Evolutionary conservation across 2,888 invertebrate species (phyloP).

Genomic region (Netelia fuscicornis): DNA sequence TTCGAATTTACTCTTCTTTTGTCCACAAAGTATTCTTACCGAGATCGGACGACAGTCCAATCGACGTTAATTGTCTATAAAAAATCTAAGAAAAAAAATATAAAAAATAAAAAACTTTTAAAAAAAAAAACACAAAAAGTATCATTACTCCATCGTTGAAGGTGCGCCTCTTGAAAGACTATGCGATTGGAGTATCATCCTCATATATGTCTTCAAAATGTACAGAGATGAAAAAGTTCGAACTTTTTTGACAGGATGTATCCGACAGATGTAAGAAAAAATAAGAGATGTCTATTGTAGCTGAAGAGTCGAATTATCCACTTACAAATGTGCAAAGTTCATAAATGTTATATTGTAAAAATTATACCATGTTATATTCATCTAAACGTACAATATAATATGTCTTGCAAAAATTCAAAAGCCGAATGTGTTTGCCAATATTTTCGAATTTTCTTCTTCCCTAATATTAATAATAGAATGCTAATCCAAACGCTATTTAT

Average conservation of each 20-base stretch:
- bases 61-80: conserved; percentile 11
- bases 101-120: conserved; percentile 6
- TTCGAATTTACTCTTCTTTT: conserved; percentile 47
- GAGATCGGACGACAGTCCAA: conserved; percentile 9
- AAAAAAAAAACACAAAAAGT: conserved; percentile 6
- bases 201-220: conserved; percentile 37
- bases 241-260: conserved; percentile 60
- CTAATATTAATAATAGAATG: too few relatives aligned
- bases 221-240: conserved; percentile 36
- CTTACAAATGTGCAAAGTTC: conserved; percentile 77
- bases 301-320: conserved; percentile 69
- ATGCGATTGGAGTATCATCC: conserved; percentile 48
- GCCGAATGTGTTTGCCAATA: too few relatives aligned
- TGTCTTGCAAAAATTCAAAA: conserved; percentile 63
- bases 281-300: conserved; percentile 66
- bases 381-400: conserved; percentile 72
- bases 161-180: conserved; percentile 49
- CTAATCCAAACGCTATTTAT: too few relatives aligned
- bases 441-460: too few relatives aligned
- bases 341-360: conserved; percentile 75
- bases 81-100: conserved; percentile 4
- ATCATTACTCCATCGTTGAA: conserved; percentile 62
- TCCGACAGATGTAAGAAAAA: conserved; percentile 55
- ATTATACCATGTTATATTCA: conserved; percentile 73
- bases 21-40: neutral